Base-by-base conservation (phyloP, 2,797 vertebrate genomes). In the Setipinna tenuifilis region DNA sequence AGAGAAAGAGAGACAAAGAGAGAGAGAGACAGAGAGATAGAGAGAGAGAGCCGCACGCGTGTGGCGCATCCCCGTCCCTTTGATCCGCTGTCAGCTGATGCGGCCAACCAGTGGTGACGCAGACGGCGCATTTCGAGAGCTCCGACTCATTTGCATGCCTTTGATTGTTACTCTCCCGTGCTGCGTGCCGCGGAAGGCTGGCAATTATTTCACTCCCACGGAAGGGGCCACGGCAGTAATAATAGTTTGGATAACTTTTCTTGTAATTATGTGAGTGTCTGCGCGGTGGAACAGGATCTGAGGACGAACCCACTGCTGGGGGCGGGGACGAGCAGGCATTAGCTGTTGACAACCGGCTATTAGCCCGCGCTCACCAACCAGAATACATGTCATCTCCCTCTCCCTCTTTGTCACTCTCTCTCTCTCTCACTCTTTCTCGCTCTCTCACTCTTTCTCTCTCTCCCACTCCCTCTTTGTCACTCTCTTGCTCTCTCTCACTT, bases 231-330 rank as follows among this genome's bases (percentile, higher is more conserved):
- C 71, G 71, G 35, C 57, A 23, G 78, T 84, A 85, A 85, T 87
- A 82, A 83, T 83, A 88, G 90, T 88, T 87, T 87, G 81, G 85
- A 87, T 85, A 90, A 86, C 87, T 88, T 89, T 86, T 83, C 85
- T 86, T 50, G 80, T 90, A 91, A 91, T 91, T 87, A 87, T 83
- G 84, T 41, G 82, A 85, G 85, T 80, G 84, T 82, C 65, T 75
- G 61, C 68, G 85, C 85, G 58, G 71, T 78, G 71, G 71, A 78
- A 78, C 71, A 78, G 71, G 71, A 89, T 87, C 83, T 85, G 86
- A 82, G 83, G 86, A 88, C 59, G 65, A 85, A 83, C 85, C 71
- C 80, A 17, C 80, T 85, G 88, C 87, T 83, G 82, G 85, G 75
- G 58, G 82, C 54, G 41, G 81, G 78, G 80, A 78, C 78, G 81